Percentiles rank a stretch among this genome's conserved stretches.
Evolutionary conservation across 2,888 invertebrate genomes (phyloP).

Genomic region (Tenthredo notha): DNA sequence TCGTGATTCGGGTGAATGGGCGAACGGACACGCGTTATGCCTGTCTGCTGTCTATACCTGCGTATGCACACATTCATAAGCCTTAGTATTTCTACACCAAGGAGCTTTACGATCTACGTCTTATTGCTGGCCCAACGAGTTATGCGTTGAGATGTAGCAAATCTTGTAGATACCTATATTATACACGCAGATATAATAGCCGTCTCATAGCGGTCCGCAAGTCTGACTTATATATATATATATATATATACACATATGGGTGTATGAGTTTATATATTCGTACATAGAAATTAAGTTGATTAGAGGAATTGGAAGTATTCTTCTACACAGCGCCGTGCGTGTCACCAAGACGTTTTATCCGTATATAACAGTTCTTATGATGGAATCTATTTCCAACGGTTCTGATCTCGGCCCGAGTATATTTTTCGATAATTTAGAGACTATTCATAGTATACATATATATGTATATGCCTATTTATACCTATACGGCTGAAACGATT

Average conservation of each 20-base stretch:
- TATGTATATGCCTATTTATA: neutral
- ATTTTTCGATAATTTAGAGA: conserved; percentile 24
- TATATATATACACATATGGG: too few species aligned
- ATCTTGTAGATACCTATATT: neutral
- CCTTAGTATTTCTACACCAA: neutral
- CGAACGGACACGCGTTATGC: conserved; percentile 60
- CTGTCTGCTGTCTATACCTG: neutral
- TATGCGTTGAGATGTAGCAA: conserved; percentile 30
- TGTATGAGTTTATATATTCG: conserved; percentile 23
- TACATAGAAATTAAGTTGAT: conserved; percentile 36
- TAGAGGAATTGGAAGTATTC: conserved; percentile 9
- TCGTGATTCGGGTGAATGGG: conserved; percentile 77
- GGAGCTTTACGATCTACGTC: conserved; percentile 26
- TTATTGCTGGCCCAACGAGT: conserved; percentile 48
- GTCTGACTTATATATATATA: neutral
- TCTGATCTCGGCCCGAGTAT: neutral
- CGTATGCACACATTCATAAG: neutral
- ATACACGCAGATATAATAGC: conserved; percentile 2
- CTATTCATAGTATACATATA: neutral
- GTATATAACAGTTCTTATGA: conserved; percentile 29
- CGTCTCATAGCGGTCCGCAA: conserved; percentile 15
- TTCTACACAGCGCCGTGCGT: neutral
- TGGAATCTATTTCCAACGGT: conserved; percentile 48
- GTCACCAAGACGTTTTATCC: neutral
- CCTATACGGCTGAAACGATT: neutral